Base-by-base conservation (phyloP, 2,888 invertebrate species). In the Zhuqinia jingwanae region DNA sequence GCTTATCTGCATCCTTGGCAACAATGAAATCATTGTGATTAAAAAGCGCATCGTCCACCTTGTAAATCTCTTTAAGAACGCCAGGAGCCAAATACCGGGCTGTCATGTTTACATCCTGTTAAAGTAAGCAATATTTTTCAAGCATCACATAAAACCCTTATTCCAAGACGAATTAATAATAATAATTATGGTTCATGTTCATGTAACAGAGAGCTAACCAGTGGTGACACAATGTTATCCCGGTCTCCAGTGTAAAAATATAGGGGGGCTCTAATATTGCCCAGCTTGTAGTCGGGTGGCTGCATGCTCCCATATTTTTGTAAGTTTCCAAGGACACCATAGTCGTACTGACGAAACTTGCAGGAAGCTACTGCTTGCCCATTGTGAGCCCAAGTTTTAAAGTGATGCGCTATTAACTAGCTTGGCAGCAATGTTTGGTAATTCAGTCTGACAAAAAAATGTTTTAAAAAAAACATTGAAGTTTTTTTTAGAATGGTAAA, bases 361-460 rank as follows among this genome's bases (percentile, higher is more conserved):
- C 80, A 80, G 0, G 36, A 22, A 3, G 8, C 15, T 15, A 22
- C 20, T 0, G 17, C 3, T 58, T 80, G 80, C 0, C 68, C 5
- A 42, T 42, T 68, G 25, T 80, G 80, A 3, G 50, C 56, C 11
- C 36, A 5, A 0, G 22, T 53, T 58, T 65, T 68, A 1, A 80
- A n/a, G 11, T 2, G 70, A 68, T 0, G 68, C 27, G 25, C 17
- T 80, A 22, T 80, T 53, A 6, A 56, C 56, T 10, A 70, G 6
- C 42, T 80, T 80, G 11, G 68, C 63, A 13, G 70, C n/a, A 36
- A 80, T 68, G 25, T 80, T 53, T 11, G 80, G 80, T 22, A 80
- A 1, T 15, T 80, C 50, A 0, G 68, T 80, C 80, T 80, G 22
- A 5, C 25, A 27, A n/a, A n/a, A n/a, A n/a, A n/a, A n/a, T n/a